Base-by-base conservation (phyloP, 2,888 invertebrate species). In the Fragum whitleyi region DNA sequence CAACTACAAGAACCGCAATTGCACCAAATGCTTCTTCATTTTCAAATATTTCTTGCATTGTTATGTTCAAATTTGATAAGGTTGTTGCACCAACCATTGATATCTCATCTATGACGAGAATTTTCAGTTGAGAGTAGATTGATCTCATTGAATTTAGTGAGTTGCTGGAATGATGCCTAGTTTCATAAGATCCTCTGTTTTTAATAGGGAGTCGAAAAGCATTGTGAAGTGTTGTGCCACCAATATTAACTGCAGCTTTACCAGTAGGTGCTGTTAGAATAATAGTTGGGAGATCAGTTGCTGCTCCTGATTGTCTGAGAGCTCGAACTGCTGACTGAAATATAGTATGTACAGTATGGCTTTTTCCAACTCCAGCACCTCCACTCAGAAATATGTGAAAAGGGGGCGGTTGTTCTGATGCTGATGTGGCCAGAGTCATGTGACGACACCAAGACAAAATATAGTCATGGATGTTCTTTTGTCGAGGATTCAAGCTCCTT, bases 211-310 rank as follows among this genome's bases (percentile, higher is more conserved):
- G 77, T 32, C 47, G 23, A 71, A 81, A 82, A 14, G 84, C 84
- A 59, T 69, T 74, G 57, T 87, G 87, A 0, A 84, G 55, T 51
- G 83, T 87, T 11, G 72, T 78, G n/a, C 80, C 85, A 74, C 59
- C 70, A 32, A 85, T 79, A 62, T 85, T 87, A 42, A 72, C 68
- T 29, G 83, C 85, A 28, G 85, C 87, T 77, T 79, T 84, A 26
- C 85, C 85, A 39, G 83, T 85, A 36, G 85, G 76, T 39, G 87
- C 83, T 65, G 81, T 84, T 14, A 86, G 74, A 2, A 85, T 16
- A n/a, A 84, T 74, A 55, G 77, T 62, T 23, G 51, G 67, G 51
- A 57, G 55, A 55, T 73, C 69, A 23, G 81, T 26, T 57, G 57
- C n/a, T 26, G 61, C 32, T 16, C 77, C 74, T 62, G 74, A 42